Percentiles rank a stretch among this genome's conserved stretches.
These are phyloP conservation scores for Nettapus auritus DNA, from an alignment of 2,113 vertebrate genomes.

Conservation along the genomic window DNA sequence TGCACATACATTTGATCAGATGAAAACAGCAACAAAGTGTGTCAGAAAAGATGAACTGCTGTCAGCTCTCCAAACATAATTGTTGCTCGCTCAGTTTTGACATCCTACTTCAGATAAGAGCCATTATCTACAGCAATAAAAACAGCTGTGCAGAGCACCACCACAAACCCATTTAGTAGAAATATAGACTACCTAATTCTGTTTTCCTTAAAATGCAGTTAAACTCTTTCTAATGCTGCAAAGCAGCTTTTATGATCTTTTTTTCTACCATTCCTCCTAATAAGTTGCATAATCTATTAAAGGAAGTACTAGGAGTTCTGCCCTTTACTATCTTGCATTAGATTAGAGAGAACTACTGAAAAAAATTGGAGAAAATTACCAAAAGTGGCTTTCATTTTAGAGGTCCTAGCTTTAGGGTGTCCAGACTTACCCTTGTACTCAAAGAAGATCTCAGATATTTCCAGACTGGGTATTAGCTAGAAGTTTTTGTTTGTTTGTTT, in stretches of 20 bases:
- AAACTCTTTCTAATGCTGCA: not conserved
- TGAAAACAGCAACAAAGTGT: not conserved
- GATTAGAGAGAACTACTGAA: not conserved
- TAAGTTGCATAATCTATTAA: not conserved
- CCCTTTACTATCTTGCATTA: not conserved
- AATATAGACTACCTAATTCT: not conserved
- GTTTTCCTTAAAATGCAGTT: not conserved
- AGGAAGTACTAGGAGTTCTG: not conserved
- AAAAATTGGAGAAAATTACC: not conserved
- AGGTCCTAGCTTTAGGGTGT: not conserved
- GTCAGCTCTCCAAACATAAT: not conserved
- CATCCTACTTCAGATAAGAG: not conserved
- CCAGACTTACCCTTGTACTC: not conserved
- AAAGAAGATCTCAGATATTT: not conserved
- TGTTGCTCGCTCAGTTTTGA: not conserved
- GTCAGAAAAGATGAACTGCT: not conserved
- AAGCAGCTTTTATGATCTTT: not conserved
- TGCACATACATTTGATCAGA: not conserved
- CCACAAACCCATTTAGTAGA: not conserved
- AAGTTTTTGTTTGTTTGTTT: no score
- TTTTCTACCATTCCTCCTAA: not conserved
- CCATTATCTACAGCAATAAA: not conserved
- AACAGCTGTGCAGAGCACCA: constrained; percentile 3
- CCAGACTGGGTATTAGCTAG: not conserved
- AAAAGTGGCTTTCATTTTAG: not conserved